Evolutionary conservation across 64 coral and sea anemone species (phyloP).

Genomic region (Montipora foliosa): DNA sequence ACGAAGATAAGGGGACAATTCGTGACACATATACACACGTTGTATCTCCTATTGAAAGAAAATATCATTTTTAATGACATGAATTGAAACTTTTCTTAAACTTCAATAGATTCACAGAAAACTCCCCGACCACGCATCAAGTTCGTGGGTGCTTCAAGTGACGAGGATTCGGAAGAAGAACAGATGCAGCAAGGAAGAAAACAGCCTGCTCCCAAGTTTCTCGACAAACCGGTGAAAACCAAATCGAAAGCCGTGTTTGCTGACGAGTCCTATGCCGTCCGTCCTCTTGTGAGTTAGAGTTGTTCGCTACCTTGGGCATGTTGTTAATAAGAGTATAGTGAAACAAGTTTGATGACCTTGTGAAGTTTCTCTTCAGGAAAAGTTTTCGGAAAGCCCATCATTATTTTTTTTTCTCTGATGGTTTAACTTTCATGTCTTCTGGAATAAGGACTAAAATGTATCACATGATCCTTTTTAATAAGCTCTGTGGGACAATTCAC

Average conservation of each 20-base stretch:
- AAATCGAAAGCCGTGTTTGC: conserved; percentile 24
- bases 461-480: no score
- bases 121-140: conserved; percentile 41
- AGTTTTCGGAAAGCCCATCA: no score
- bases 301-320: no score
- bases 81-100: background rate
- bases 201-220: conserved; percentile 58
- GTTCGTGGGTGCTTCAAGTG: conserved; percentile 63
- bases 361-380: no score
- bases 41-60: background rate
- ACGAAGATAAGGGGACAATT: no score
- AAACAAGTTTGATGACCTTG: no score
- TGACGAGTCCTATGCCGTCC: background rate
- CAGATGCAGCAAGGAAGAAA: background rate
- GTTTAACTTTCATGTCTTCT: no score
- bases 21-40: no score
- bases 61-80: background rate
- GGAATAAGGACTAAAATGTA: no score
- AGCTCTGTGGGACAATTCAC: no score
- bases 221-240: conserved; percentile 46
- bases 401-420: no score
- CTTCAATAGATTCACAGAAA: conserved; percentile 34
- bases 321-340: no score
- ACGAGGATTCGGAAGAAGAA: conserved; percentile 65
- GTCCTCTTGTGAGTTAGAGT: background rate